A percentile compares a stretch with the other conserved stretches of the same genome.
Conservation (phyloP, 2,888 invertebrate species). For the Dynastes maya region DNA sequence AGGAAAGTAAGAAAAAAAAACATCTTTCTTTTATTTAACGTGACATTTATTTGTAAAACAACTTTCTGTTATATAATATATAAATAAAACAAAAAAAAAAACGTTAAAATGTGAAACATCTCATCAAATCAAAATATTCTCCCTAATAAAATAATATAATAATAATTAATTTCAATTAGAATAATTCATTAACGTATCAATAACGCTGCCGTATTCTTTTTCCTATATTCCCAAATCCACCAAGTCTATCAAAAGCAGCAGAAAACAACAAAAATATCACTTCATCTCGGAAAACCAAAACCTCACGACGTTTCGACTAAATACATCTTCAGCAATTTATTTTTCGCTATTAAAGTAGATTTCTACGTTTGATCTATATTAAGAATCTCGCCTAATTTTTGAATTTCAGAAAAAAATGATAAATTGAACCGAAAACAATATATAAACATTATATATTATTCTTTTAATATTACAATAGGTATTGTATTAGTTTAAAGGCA, state of each 20-base stretch:
- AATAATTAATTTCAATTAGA: constrained; percentile 11
- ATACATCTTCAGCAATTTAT: not conserved
- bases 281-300: constrained; percentile 56
- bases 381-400: not conserved
- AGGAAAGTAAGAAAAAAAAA: not conserved
- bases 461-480: constrained; percentile 56
- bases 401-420: not conserved
- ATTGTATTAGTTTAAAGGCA: constrained; percentile 67
- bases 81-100: constrained; percentile 55
- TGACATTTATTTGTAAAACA: constrained; percentile 67
- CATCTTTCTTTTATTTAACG: constrained; percentile 54
- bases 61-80: constrained; percentile 63
- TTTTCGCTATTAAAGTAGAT: not conserved
- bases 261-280: constrained; percentile 56
- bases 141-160: constrained; percentile 40
- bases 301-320: not conserved
- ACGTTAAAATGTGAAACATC: constrained; percentile 55
- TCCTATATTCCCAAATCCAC: not conserved
- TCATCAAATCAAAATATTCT: constrained; percentile 46
- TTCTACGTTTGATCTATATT: not conserved
- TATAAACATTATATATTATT: constrained; percentile 8
- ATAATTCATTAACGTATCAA: constrained; percentile 7
- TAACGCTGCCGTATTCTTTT: not conserved
- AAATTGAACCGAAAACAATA: not conserved
- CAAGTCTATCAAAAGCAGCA: constrained; percentile 23